phyloP scores from a whole-genome alignment of 2,113 vertebrate species.

The Ceuthmochares aereus region DNA sequence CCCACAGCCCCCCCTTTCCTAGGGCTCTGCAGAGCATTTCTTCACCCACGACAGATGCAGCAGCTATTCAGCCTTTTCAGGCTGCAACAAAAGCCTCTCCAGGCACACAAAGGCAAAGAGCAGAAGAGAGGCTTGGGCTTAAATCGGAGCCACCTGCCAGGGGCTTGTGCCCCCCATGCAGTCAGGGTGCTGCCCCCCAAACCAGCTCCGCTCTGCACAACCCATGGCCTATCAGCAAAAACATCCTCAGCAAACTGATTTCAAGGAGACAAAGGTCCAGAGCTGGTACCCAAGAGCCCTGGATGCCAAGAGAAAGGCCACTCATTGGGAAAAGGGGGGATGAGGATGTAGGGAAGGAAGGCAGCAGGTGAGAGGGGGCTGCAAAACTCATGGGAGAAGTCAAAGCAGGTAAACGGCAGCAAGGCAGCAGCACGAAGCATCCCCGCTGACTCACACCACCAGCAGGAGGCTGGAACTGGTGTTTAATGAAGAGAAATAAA shows the following conservation, averaged over 20 bases:
- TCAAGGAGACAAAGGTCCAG: rapidly evolving
- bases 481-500: neutral
- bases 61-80: constrained; percentile 79
- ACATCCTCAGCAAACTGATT: rapidly evolving
- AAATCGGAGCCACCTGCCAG: constrained; percentile 76
- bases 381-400: neutral
- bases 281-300: neutral
- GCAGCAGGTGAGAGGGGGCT: rapidly evolving
- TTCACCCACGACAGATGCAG: constrained; percentile 78
- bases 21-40: constrained; percentile 68
- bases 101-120: constrained; percentile 74
- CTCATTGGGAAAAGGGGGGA: rapidly evolving
- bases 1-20: rapidly evolving
- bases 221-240: neutral
- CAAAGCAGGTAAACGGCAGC: constrained; percentile 31
- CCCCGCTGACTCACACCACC: neutral
- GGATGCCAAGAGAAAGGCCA: neutral
- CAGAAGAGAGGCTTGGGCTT: constrained; percentile 48
- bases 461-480: neutral
- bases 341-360: neutral
- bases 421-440: neutral
- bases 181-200: neutral
- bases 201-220: neutral
- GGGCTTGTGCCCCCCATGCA: neutral
- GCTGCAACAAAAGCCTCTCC: constrained; percentile 79